These are phyloP conservation scores for Himalopsyche anomala DNA, from an alignment of 2,888 invertebrate species.

Conservation along the genomic window DNA sequence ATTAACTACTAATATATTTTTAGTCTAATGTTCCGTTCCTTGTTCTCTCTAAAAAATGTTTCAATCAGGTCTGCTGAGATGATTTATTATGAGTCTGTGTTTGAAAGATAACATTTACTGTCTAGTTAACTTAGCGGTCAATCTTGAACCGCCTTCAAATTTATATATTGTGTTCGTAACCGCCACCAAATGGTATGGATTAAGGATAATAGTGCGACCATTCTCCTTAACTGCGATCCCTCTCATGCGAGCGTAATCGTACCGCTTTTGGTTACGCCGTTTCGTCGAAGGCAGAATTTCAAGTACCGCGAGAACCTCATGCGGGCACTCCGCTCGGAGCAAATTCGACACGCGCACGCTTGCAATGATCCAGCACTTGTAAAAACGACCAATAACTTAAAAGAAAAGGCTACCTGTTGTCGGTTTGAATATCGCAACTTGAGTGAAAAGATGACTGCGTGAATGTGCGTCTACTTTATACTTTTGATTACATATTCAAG, in stretches of 20 bases:
- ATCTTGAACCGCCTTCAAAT: conserved; percentile 54
- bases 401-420: conserved; percentile 64
- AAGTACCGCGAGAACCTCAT: conserved; percentile 3
- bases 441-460: conserved; percentile 39
- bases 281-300: conserved; percentile 20
- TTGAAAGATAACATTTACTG: not conserved
- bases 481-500: not conserved
- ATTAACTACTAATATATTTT: not conserved
- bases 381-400: conserved; percentile 65
- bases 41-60: not conserved
- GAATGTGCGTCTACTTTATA: not conserved
- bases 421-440: conserved; percentile 39
- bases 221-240: conserved; percentile 72
- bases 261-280: conserved; percentile 52
- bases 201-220: conserved; percentile 77
- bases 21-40: too few relatives aligned
- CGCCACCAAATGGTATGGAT: conserved; percentile 77
- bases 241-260: conserved; percentile 44
- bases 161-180: conserved; percentile 67
- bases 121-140: not conserved
- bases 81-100: too few relatives aligned
- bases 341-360: conserved; percentile 44
- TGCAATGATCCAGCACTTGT: conserved; percentile 59
- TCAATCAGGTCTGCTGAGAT: not conserved
- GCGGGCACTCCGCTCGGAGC: conserved; percentile 50